Conservation (phyloP, 2,888 invertebrate species). For the Cistogaster globosa region DNA sequence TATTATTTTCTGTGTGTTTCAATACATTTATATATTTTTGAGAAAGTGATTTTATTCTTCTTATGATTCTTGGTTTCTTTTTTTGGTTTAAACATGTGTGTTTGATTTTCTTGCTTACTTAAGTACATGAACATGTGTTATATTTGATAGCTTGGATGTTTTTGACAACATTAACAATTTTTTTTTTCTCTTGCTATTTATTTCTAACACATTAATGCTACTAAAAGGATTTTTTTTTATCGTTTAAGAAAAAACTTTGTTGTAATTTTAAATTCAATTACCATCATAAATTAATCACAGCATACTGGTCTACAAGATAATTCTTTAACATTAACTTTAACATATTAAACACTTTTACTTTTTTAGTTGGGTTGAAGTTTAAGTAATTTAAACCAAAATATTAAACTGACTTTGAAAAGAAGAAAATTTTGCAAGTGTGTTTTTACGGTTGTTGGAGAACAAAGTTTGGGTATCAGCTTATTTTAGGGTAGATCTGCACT, state of each 20-base stretch:
- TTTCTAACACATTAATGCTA: constrained; percentile 18
- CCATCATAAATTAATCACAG: too few relatives aligned
- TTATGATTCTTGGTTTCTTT: background rate
- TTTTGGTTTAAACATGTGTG: background rate
- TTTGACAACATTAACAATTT: constrained; percentile 6
- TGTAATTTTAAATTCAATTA: background rate
- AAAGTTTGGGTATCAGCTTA: too few relatives aligned
- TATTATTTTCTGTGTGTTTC: background rate
- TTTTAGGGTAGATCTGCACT: too few relatives aligned
- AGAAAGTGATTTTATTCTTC: background rate
- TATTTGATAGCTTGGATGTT: constrained; percentile 1
- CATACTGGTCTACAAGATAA: too few relatives aligned
- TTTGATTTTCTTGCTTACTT: background rate
- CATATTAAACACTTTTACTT: too few relatives aligned
- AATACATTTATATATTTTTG: background rate
- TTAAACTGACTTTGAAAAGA: too few relatives aligned
- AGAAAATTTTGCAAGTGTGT: too few relatives aligned
- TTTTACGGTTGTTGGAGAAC: too few relatives aligned
- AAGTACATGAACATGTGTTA: constrained; percentile 15
- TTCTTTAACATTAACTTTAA: too few relatives aligned
- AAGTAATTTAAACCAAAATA: too few relatives aligned
- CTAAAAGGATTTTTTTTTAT: constrained; percentile 30
- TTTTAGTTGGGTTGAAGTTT: too few relatives aligned
- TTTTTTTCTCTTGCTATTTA: background rate
- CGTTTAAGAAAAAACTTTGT: background rate